A percentile compares a stretch with the other conserved stretches of the same genome.
phyloP scores from a whole-genome alignment of 2,888 invertebrate species.

The Ptychoptera contaminata region DNA sequence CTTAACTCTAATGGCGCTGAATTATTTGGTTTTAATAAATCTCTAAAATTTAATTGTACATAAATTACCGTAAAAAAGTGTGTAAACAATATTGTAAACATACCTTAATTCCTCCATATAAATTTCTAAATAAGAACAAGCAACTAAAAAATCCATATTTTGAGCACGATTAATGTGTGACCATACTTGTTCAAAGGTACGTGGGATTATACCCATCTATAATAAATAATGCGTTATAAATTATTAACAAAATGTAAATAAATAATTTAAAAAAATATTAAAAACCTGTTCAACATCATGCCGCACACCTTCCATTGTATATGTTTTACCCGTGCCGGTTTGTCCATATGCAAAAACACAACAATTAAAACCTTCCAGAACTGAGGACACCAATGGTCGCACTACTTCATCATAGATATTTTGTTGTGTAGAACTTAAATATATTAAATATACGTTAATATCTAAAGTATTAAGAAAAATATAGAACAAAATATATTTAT shows the following conservation, averaged over 20 bases:
- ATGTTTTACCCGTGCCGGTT: constrained; percentile 84
- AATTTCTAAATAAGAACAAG: constrained; percentile 93
- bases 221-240: not conserved
- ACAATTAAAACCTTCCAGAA: constrained; percentile 94
- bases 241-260: too few species aligned
- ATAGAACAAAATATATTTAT: constrained; percentile 19
- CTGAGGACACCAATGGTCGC: constrained; percentile 84
- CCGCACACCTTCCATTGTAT: constrained; percentile 52
- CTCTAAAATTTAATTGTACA: constrained; percentile 19
- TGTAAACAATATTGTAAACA: not conserved
- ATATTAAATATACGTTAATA: not conserved
- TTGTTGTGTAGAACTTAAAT: constrained; percentile 61
- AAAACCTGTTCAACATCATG: constrained; percentile 38
- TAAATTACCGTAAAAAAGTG: not conserved
- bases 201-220: constrained; percentile 68
- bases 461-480: too few species aligned
- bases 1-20: constrained; percentile 37
- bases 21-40: constrained; percentile 46
- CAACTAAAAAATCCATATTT: constrained; percentile 88
- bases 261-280: not conserved
- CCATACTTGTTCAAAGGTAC: constrained; percentile 96
- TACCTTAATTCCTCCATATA: constrained; percentile 77
- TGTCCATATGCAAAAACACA: constrained; percentile 99
- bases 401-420: constrained; percentile 94
- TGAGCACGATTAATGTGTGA: constrained; percentile 78